Percentiles rank a stretch among this genome's conserved stretches.
phyloP scores from a whole-genome alignment of 2,888 invertebrate species.

The Antheraea assamensis region DNA sequence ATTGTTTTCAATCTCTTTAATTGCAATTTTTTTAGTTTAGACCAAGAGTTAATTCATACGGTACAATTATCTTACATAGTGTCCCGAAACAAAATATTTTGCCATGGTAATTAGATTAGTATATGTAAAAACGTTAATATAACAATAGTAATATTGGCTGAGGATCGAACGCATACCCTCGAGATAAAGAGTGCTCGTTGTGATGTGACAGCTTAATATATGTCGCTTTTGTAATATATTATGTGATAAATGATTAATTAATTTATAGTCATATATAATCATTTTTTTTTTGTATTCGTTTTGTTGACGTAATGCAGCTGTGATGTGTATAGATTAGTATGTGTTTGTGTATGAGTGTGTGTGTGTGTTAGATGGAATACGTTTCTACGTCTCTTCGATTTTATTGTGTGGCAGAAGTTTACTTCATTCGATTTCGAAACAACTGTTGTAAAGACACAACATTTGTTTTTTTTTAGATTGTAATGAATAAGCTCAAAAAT shows the following conservation, averaged over 20 bases:
- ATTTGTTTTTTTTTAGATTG: background rate
- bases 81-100: background rate
- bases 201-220: constrained; percentile 47
- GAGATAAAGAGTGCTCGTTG: constrained; percentile 55
- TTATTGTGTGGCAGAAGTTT: background rate
- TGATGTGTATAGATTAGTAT: constrained; percentile 74
- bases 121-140: background rate
- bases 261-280: constrained; percentile 25
- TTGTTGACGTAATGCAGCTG: constrained; percentile 46
- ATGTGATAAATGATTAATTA: constrained; percentile 24
- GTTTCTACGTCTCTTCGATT: constrained; percentile 6
- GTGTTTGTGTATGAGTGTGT: constrained; percentile 37
- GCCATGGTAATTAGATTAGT: background rate
- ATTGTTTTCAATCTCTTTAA: too few species aligned
- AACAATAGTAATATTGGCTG: constrained; percentile 48
- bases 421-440: background rate
- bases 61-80: background rate
- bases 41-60: background rate
- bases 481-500: too few species aligned
- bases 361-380: constrained; percentile 37
- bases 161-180: constrained; percentile 50
- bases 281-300: constrained; percentile 25
- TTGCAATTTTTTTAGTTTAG: background rate
- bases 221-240: constrained; percentile 19
- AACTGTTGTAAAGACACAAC: too few species aligned